Conservation (phyloP, 1,140 invertebrate genomes). For the Nephotettix cincticeps region DNA sequence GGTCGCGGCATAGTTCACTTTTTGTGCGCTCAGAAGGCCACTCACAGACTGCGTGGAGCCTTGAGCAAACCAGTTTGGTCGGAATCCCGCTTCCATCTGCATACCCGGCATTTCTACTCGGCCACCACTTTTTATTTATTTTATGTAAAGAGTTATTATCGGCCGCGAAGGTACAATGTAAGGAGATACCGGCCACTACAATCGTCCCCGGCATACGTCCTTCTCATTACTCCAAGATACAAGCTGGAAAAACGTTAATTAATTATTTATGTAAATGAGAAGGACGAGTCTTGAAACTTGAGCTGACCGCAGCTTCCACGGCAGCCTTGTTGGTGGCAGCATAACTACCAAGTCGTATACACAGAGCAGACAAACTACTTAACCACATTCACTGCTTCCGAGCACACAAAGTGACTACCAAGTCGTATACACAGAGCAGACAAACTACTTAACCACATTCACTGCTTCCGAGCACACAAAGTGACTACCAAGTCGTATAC, state of each 20-base stretch:
- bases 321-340: too few species aligned
- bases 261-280: slow-evolving; percentile 13
- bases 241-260: slow-evolving; percentile 3
- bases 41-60: slow-evolving; percentile 16
- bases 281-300: background rate
- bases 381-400: too few species aligned
- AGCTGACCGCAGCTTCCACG: background rate
- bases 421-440: too few species aligned
- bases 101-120: slow-evolving; percentile 10
- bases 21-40: slow-evolving; percentile 2
- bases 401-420: too few species aligned
- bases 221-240: background rate
- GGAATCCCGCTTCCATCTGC: slow-evolving; percentile 9
- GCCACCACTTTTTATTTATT: slow-evolving; percentile 5
- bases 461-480: too few species aligned
- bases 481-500: too few species aligned
- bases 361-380: too few species aligned
- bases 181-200: background rate
- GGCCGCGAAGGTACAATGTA: background rate
- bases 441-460: too few species aligned
- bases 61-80: slow-evolving; percentile 24
- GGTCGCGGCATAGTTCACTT: background rate
- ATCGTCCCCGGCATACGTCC: background rate
- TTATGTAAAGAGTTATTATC: slow-evolving; percentile 14
- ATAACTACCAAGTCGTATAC: too few species aligned